Evolutionary conservation across 2,113 vertebrate species (phyloP).

Genomic region (Ptychochromis oligacanthus): DNA sequence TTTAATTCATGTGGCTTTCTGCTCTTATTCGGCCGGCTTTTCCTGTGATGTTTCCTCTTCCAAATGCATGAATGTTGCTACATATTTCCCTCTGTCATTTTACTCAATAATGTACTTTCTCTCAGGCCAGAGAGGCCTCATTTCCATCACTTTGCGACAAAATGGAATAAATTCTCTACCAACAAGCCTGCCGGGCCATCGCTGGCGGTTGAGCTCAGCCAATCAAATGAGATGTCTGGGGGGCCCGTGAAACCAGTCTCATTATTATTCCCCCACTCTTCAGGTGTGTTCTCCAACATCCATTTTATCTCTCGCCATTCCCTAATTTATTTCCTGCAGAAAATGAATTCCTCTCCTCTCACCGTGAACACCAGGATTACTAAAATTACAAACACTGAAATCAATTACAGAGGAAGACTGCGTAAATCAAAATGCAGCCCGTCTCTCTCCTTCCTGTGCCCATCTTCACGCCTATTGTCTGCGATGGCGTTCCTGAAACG

Average conservation of each 20-base stretch:
- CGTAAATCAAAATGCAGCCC: constrained; percentile 46
- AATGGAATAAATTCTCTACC: constrained; percentile 65
- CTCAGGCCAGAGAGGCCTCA: constrained; percentile 49
- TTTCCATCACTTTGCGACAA: constrained; percentile 61
- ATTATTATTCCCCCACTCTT: constrained; percentile 50
- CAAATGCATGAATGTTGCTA: constrained; percentile 15
- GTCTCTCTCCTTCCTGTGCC: neutral
- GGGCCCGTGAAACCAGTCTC: constrained; percentile 50
- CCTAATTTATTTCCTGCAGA: constrained; percentile 68
- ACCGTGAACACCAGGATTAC: constrained; percentile 58
- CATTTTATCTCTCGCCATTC: constrained; percentile 58
- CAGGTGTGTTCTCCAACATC: constrained; percentile 69
- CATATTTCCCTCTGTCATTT: constrained; percentile 34
- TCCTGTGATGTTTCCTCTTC: neutral
- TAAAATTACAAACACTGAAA: constrained; percentile 67
- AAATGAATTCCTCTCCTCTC: constrained; percentile 67
- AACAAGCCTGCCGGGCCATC: constrained; percentile 43
- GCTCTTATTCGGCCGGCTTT: neutral
- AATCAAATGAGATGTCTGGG: constrained; percentile 53
- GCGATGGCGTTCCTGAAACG: constrained; percentile 16
- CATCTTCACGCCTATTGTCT: constrained; percentile 55
- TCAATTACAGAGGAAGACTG: constrained; percentile 61
- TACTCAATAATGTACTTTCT: constrained; percentile 52
- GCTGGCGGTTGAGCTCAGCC: constrained; percentile 49
- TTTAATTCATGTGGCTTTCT: constrained; percentile 24